Conservation (phyloP, 2,888 invertebrate species). For the Trilocha varians region DNA sequence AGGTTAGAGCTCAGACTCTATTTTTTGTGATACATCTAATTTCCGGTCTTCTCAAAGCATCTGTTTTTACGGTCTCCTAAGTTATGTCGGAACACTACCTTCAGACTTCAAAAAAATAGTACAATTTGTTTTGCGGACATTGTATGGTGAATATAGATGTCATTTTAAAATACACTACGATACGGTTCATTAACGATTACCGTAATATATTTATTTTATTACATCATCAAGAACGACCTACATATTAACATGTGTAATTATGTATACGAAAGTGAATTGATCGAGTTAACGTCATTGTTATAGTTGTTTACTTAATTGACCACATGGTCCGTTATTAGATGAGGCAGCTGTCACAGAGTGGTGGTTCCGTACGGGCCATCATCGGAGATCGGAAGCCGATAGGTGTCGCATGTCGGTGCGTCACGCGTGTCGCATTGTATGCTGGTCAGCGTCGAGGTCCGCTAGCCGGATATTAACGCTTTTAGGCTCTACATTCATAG, state of each 20-base stretch:
- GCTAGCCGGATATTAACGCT: constrained; percentile 60
- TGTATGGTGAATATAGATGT: too few species aligned
- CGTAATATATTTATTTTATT: too few species aligned
- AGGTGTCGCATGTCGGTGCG: constrained; percentile 26
- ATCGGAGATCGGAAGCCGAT: constrained; percentile 52
- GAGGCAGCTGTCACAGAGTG: constrained; percentile 11
- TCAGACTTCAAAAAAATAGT: too few species aligned
- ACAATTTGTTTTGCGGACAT: too few species aligned
- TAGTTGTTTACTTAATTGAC: constrained; percentile 1
- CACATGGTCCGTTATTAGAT: constrained; percentile 1
- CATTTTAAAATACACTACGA: too few species aligned
- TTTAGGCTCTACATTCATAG: constrained; percentile 22
- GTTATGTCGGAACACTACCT: too few species aligned
- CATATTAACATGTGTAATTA: not conserved
- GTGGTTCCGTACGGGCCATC: constrained; percentile 13
- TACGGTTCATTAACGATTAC: too few species aligned
- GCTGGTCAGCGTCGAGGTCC: constrained; percentile 37
- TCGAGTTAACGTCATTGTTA: not conserved
- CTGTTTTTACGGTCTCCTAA: too few species aligned
- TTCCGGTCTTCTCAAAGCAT: too few species aligned
- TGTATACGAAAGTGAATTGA: not conserved
- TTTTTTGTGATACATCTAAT: too few species aligned
- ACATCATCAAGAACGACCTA: too few species aligned
- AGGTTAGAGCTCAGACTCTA: too few species aligned
- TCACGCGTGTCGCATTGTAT: constrained; percentile 45